Conservation (phyloP, 2,113 vertebrate species). For the Lates calcarifer region DNA sequence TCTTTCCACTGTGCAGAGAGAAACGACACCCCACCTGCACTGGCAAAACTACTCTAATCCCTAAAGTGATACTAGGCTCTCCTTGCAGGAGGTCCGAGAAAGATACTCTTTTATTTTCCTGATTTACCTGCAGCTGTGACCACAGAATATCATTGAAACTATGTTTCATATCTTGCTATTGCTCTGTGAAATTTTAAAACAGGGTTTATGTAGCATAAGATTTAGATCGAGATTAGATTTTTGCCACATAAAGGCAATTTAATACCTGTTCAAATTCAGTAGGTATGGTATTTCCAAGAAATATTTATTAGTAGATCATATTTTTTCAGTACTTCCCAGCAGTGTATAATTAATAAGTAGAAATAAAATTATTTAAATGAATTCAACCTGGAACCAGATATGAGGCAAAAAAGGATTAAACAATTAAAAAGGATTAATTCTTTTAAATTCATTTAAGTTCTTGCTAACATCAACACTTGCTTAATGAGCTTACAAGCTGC, state of each 20-base stretch:
- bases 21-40: slow-evolving; percentile 30
- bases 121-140: background rate
- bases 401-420: background rate
- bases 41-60: slow-evolving; percentile 26
- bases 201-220: too few relatives aligned
- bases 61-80: slow-evolving; percentile 13
- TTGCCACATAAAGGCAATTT: background rate
- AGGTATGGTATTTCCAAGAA: background rate
- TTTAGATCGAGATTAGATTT: too few relatives aligned
- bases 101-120: background rate
- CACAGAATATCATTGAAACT: background rate
- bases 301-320: background rate
- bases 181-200: background rate
- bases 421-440: background rate
- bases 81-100: background rate
- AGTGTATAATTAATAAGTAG: background rate
- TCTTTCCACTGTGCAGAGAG: slow-evolving; percentile 22
- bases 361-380: background rate
- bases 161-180: background rate
- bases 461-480: too few relatives aligned
- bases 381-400: background rate
- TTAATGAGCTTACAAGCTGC: background rate
- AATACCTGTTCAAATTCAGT: background rate
- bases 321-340: background rate
- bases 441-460: background rate